Evolutionary conservation across 2,113 vertebrate genomes (phyloP).

Genomic region (Chauna torquata): DNA sequence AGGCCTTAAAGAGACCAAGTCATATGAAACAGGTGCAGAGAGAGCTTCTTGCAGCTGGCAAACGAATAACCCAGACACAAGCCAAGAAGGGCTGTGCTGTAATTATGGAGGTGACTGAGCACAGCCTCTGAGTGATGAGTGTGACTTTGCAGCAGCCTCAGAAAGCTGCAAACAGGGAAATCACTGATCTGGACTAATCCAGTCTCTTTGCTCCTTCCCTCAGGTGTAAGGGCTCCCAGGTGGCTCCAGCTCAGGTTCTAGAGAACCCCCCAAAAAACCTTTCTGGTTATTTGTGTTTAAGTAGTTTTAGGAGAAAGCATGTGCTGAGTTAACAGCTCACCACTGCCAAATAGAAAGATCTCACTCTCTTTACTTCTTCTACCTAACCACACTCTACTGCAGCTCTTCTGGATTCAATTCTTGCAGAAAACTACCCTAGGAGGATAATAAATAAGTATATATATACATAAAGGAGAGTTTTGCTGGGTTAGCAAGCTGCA

Average conservation of each 20-base stretch:
- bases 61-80: not conserved
- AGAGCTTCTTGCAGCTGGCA: not conserved
- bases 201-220: not conserved
- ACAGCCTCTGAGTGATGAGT: not conserved
- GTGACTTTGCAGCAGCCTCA: not conserved
- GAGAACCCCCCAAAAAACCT: not conserved
- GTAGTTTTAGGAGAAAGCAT: not conserved
- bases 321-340: not conserved
- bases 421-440: not conserved
- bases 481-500: not conserved
- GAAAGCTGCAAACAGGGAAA: not conserved
- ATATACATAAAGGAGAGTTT: not conserved
- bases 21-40: not conserved
- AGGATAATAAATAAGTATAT: not conserved
- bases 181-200: not conserved
- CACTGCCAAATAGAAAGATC: not conserved
- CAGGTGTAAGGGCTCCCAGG: not conserved
- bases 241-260: not conserved
- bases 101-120: not conserved
- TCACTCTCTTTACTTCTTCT: not conserved
- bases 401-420: not conserved
- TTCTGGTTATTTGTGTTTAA: not conserved
- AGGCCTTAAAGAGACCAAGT: not conserved
- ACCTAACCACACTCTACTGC: not conserved
- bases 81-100: not conserved